These are phyloP conservation scores for Tragopan temminckii DNA, from an alignment of 2,797 vertebrate genomes.

Conservation along the genomic window DNA sequence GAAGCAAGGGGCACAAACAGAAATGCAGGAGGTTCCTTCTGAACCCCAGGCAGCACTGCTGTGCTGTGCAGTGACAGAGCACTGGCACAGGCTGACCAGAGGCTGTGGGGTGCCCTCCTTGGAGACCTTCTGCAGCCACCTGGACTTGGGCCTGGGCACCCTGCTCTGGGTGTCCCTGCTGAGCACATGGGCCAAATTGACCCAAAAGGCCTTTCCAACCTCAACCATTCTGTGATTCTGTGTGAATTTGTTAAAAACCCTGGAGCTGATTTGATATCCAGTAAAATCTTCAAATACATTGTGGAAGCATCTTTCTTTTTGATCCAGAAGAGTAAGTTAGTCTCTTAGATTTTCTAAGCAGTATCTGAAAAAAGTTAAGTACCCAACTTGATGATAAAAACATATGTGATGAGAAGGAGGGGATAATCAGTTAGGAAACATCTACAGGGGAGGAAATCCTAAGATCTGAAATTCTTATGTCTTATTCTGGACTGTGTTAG, in stretches of 20 bases:
- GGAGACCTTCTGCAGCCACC: neutral
- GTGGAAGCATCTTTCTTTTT: neutral
- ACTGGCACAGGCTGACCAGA: neutral
- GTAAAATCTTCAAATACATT: neutral
- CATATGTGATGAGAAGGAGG: neutral
- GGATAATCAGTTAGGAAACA: neutral
- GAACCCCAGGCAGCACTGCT: neutral
- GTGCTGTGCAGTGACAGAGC: neutral
- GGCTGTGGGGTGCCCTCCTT: neutral
- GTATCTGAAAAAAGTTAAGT: neutral
- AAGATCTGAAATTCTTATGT: neutral
- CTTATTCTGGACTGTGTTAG: neutral
- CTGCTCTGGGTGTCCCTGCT: neutral
- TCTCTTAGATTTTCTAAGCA: neutral
- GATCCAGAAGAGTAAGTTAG: neutral
- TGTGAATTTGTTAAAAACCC: neutral
- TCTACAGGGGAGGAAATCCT: neutral
- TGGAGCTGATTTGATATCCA: neutral
- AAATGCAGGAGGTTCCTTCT: too few relatives aligned
- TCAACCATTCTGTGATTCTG: neutral
- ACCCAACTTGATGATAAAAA: neutral
- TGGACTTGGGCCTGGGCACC: neutral
- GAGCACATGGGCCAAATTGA: neutral
- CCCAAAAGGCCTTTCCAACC: neutral
- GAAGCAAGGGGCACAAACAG: neutral